Evolutionary conservation across 2,113 vertebrate genomes (phyloP).

Genomic region (Lipotes vexillifer): DNA sequence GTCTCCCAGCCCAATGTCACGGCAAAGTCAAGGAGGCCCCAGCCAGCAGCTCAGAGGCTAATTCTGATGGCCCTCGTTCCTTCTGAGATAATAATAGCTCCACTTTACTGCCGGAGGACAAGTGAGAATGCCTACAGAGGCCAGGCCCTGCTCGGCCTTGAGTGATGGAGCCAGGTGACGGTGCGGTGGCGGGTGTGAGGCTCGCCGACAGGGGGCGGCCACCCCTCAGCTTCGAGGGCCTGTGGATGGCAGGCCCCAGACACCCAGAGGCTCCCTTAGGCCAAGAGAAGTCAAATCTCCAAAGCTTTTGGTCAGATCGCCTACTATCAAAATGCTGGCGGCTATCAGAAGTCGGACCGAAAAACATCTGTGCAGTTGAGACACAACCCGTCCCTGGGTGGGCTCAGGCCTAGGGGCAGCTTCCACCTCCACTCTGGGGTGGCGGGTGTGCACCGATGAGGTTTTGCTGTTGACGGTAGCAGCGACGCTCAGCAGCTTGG

Average conservation of each 20-base stretch:
- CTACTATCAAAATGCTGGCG: rapidly evolving
- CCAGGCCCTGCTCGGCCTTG: neutral
- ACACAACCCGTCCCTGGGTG: rapidly evolving
- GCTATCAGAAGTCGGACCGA: too few relatives aligned
- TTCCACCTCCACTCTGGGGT: too few relatives aligned
- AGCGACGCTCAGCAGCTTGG: too few relatives aligned
- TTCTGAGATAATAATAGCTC: slow-evolving; percentile 28
- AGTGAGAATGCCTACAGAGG: slow-evolving; percentile 18
- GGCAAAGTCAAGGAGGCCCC: slow-evolving; percentile 32
- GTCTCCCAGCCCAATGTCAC: neutral
- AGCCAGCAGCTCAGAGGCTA: neutral
- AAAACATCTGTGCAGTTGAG: rapidly evolving
- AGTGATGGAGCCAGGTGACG: slow-evolving; percentile 28
- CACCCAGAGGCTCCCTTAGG: neutral
- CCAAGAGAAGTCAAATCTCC: neutral
- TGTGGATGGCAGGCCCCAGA: neutral
- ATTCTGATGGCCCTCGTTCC: neutral
- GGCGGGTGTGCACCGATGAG: rapidly evolving
- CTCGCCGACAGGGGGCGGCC: slow-evolving; percentile 23
- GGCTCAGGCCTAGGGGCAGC: neutral
- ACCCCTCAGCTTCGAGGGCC: neutral
- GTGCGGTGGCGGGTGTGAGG: rapidly evolving
- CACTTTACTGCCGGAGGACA: neutral
- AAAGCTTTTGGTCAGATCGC: neutral
- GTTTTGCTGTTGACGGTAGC: rapidly evolving